Evolutionary conservation across 2,113 vertebrate species (phyloP).

Genomic region (Madoqua kirkii): DNA sequence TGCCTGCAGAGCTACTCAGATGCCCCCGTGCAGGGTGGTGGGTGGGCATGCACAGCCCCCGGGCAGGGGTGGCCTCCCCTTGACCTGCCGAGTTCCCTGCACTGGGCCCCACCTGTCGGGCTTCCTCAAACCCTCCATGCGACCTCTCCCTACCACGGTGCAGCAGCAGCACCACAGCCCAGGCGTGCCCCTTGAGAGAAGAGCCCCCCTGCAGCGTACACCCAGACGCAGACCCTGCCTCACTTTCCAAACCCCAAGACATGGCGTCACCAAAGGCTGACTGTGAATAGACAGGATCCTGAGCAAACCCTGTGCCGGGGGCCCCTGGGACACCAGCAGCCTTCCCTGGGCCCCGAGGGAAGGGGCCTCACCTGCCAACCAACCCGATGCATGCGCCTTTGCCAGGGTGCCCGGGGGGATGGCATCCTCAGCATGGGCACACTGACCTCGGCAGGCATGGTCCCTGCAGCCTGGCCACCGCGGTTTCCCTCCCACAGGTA

Average conservation of each 20-base stretch:
- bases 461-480: background rate
- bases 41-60: background rate
- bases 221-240: background rate
- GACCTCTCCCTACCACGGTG: background rate
- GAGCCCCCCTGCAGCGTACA: background rate
- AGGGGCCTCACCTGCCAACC: background rate
- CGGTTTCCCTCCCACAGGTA: background rate
- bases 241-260: background rate
- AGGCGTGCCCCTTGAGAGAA: background rate
- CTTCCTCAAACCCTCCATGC: background rate
- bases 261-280: background rate
- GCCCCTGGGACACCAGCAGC: background rate
- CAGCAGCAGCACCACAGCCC: background rate
- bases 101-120: background rate
- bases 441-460: background rate
- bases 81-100: background rate
- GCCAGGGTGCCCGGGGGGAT: no score
- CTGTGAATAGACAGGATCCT: background rate
- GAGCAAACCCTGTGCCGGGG: fast-evolving
- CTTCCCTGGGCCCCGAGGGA: background rate
- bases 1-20: background rate
- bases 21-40: fast-evolving
- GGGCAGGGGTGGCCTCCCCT: background rate
- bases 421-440: background rate
- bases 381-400: background rate